These are phyloP conservation scores for Pogona vitticeps DNA, from an alignment of 2,113 vertebrate genomes.

Conservation along the genomic window DNA sequence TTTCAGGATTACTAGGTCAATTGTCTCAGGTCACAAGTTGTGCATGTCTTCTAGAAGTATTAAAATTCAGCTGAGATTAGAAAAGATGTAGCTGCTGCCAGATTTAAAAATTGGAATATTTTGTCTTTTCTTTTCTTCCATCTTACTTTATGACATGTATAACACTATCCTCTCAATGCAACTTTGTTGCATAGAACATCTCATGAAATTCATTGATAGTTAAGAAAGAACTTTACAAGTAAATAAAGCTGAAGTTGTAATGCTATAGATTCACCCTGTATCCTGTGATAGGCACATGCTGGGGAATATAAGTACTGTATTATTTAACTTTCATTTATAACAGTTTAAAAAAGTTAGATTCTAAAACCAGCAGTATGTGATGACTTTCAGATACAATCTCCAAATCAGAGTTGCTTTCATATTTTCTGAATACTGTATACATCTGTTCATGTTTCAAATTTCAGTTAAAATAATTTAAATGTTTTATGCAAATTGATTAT, in stretches of 20 bases:
- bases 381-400: neutral
- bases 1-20: neutral
- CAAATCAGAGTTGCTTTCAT: neutral
- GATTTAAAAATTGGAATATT: neutral
- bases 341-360: neutral
- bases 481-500: conserved; percentile 37
- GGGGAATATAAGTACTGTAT: conserved; percentile 11
- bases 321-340: neutral
- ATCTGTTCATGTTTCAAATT: neutral
- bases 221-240: neutral
- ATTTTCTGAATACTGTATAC: neutral
- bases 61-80: neutral
- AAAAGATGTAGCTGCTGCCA: neutral
- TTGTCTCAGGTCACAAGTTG: neutral
- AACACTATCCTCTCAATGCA: neutral
- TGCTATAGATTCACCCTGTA: conserved; percentile 10
- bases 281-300: neutral
- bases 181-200: neutral
- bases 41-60: neutral
- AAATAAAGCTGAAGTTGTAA: conserved; percentile 16
- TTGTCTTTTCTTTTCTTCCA: neutral
- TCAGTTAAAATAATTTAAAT: conserved; percentile 49
- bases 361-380: neutral
- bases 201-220: neutral
- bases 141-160: neutral